Percentiles rank a stretch among this genome's conserved stretches.
These are phyloP conservation scores for Spermophilus dauricus DNA, from an alignment of 2,113 vertebrate genomes.

Conservation along the genomic window DNA sequence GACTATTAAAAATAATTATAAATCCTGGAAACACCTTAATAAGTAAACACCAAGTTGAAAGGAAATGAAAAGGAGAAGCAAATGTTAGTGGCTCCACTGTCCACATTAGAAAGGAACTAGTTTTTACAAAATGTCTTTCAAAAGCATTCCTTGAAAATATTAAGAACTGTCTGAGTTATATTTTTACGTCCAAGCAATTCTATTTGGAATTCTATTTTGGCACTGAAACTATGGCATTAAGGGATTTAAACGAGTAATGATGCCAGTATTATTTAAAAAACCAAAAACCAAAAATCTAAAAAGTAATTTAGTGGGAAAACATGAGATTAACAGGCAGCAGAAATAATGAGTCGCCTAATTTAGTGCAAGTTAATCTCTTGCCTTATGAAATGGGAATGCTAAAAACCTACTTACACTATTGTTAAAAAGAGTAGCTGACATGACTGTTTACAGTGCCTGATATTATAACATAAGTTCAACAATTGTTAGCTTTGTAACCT, in stretches of 20 bases:
- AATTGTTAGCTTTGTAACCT: not conserved
- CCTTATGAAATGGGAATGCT: constrained; percentile 53
- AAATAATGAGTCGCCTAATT: constrained; percentile 72
- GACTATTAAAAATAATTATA: constrained; percentile 15
- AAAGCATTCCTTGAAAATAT: constrained; percentile 28
- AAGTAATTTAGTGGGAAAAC: constrained; percentile 66
- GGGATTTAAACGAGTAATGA: constrained; percentile 66
- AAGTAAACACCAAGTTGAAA: constrained; percentile 53
- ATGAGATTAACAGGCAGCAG: constrained; percentile 56
- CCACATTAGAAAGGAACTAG: not conserved
- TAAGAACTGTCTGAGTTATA: not conserved
- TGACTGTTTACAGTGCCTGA: not conserved
- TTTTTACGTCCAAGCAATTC: constrained; percentile 52
- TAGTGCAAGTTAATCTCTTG: constrained; percentile 45
- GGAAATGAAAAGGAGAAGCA: not conserved
- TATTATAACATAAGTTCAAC: not conserved
- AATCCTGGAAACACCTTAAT: constrained; percentile 47
- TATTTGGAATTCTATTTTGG: constrained; percentile 41
- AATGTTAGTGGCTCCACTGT: not conserved
- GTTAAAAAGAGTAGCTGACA: not conserved
- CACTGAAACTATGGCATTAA: constrained; percentile 58
- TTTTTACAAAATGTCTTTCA: not conserved
- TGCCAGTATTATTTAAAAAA: constrained; percentile 44
- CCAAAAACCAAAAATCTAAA: not conserved
- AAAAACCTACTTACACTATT: constrained; percentile 36